phyloP scores from a whole-genome alignment of 1,140 invertebrate species.

The Agrypnia vestita region DNA sequence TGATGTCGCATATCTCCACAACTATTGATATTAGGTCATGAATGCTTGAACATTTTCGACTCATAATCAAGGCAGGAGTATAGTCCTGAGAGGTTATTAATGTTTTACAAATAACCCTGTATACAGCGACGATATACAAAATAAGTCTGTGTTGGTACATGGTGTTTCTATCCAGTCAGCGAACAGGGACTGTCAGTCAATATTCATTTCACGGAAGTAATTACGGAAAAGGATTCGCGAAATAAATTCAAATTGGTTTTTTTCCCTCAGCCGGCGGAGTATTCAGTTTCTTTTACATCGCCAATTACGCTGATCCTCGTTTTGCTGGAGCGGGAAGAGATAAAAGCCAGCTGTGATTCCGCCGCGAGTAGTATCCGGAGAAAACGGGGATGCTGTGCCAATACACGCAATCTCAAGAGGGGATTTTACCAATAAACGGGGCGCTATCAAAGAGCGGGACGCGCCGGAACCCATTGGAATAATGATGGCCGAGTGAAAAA shows the following conservation, averaged over 20 bases:
- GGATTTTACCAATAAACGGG: constrained; percentile 17
- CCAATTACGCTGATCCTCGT: constrained; percentile 2
- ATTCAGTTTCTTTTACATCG: background rate
- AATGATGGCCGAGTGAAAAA: background rate
- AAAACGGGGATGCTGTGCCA: background rate
- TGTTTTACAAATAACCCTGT: too few species aligned
- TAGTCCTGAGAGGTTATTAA: too few species aligned
- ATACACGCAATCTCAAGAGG: background rate
- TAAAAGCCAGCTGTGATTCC: constrained; percentile 17
- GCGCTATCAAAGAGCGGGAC: background rate
- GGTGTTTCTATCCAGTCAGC: too few species aligned
- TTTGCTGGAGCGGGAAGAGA: background rate
- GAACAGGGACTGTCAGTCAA: too few species aligned
- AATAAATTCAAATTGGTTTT: constrained; percentile 11
- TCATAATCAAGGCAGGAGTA: too few species aligned
- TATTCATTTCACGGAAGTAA: too few species aligned
- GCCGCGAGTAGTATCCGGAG: background rate
- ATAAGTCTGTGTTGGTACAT: too few species aligned
- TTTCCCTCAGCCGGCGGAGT: background rate
- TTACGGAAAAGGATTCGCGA: constrained; percentile 5
- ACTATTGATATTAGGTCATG: too few species aligned
- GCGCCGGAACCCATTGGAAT: background rate
- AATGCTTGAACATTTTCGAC: too few species aligned
- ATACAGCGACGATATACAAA: too few species aligned
- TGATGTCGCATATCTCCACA: too few species aligned